Percentiles rank a stretch among this genome's conserved stretches.
Evolutionary conservation across 2,888 invertebrate genomes (phyloP).

Genomic region (Leptinotarsa rubiginosa): DNA sequence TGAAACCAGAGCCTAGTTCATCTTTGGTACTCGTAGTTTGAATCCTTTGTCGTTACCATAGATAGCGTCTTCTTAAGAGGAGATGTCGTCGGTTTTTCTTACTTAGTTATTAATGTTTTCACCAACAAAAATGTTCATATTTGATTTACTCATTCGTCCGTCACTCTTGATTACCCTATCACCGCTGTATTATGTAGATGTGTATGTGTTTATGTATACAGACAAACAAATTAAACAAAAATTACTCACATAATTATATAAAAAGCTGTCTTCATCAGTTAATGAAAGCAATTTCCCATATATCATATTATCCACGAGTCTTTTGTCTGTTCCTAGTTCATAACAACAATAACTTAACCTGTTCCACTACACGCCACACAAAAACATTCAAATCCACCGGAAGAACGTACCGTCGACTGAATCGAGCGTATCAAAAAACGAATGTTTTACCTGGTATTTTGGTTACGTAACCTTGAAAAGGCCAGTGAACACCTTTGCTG

Average conservation of each 20-base stretch:
- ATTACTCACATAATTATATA: constrained; percentile 14
- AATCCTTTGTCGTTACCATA: too few relatives aligned
- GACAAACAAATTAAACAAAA: too few relatives aligned
- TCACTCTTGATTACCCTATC: too few relatives aligned
- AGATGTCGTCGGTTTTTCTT: too few relatives aligned
- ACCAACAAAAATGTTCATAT: too few relatives aligned
- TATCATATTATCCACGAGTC: constrained; percentile 6
- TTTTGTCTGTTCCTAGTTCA: constrained; percentile 4
- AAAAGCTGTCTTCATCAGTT: constrained; percentile 1
- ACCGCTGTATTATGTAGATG: too few relatives aligned
- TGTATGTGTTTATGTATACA: too few relatives aligned
- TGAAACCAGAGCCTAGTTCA: too few relatives aligned
- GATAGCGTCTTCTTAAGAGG: too few relatives aligned
- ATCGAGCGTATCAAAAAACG: constrained; percentile 29
- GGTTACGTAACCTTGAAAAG: constrained; percentile 39
- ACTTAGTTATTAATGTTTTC: too few relatives aligned
- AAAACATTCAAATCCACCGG: constrained; percentile 9
- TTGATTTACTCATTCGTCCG: too few relatives aligned
- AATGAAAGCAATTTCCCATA: neutral
- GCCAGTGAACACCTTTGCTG: constrained; percentile 28
- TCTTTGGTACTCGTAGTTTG: too few relatives aligned
- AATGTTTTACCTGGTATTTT: constrained; percentile 30
- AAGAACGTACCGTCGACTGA: constrained; percentile 28
- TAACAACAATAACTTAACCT: neutral
- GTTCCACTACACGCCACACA: neutral